Conservation (phyloP, 2,888 invertebrate genomes). For the Pseudoips prasinana region DNA sequence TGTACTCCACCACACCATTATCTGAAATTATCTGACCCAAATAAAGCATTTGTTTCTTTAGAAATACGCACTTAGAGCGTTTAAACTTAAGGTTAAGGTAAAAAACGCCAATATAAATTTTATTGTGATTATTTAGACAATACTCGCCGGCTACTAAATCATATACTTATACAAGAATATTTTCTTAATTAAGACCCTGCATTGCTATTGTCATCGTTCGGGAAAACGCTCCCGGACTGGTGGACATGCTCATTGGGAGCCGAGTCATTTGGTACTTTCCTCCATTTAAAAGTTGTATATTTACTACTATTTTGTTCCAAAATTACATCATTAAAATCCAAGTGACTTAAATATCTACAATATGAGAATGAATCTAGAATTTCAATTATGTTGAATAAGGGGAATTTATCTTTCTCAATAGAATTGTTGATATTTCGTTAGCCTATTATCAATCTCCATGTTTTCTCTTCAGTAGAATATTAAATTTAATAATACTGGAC, state of each 20-base stretch:
- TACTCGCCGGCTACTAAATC: slow-evolving; percentile 1
- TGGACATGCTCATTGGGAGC: not conserved
- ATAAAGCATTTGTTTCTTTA: slow-evolving; percentile 8
- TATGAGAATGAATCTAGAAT: slow-evolving; percentile 23
- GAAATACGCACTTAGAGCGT: slow-evolving; percentile 7
- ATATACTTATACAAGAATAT: slow-evolving; percentile 1
- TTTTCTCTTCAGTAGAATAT: slow-evolving; percentile 8
- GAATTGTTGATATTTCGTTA: slow-evolving; percentile 18
- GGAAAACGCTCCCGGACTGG: slow-evolving; percentile 5
- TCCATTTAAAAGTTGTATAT: slow-evolving; percentile 3
- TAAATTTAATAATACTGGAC: slow-evolving; percentile 22
- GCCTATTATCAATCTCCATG: slow-evolving; percentile 27
- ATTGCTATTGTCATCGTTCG: slow-evolving; percentile 3
- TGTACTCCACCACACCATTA: slow-evolving; percentile 17
- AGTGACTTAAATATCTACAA: slow-evolving; percentile 12
- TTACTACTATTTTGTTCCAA: not conserved
- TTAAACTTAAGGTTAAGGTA: slow-evolving; percentile 6
- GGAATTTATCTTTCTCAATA: slow-evolving; percentile 19
- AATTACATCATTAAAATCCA: slow-evolving; percentile 9
- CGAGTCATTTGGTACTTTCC: not conserved
- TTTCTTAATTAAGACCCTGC: slow-evolving; percentile 1
- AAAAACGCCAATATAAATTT: slow-evolving; percentile 1
- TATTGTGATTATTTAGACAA: not conserved
- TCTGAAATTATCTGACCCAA: slow-evolving; percentile 7
- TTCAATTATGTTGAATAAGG: slow-evolving; percentile 21